phyloP scores from a whole-genome alignment of 2,888 invertebrate species.

The Branchellion lobata region DNA sequence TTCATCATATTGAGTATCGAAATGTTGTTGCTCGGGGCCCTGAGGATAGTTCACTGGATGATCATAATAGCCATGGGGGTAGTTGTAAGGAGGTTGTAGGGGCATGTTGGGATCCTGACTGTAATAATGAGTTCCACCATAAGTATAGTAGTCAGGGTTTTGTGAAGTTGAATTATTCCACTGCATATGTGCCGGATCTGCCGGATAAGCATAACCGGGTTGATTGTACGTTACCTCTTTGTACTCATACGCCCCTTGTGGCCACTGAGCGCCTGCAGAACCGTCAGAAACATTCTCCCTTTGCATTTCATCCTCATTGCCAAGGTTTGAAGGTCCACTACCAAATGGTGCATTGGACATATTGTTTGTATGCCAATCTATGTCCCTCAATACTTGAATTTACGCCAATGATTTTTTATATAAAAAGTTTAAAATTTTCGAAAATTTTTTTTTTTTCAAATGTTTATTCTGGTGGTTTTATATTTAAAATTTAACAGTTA shows the following conservation, averaged over 20 bases:
- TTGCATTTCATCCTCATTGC: not conserved
- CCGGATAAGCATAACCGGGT: not conserved
- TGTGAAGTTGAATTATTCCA: not conserved
- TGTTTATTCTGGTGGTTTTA: no score
- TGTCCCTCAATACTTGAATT: not conserved
- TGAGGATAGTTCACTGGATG: not conserved
- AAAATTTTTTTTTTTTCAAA: not conserved
- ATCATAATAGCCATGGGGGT: not conserved
- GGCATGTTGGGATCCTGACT: not conserved
- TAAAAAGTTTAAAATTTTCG: not conserved
- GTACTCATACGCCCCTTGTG: not conserved
- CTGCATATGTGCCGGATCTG: not conserved
- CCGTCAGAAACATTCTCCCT: not conserved
- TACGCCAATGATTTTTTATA: not conserved
- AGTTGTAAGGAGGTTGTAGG: not conserved
- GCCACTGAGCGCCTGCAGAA: not conserved
- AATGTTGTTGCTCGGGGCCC: not conserved
- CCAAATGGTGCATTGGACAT: conserved; percentile 18
- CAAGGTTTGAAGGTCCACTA: not conserved
- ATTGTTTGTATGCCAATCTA: not conserved
- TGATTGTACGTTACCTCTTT: not conserved
- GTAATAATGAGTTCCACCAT: not conserved
- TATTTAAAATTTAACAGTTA: no score
- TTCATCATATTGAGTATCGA: not conserved
- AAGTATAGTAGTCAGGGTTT: not conserved